A percentile compares a stretch with the other conserved stretches of the same genome.
Evolutionary conservation across 2,113 vertebrate species (phyloP).

Genomic region (Lichenostomus cassidix): DNA sequence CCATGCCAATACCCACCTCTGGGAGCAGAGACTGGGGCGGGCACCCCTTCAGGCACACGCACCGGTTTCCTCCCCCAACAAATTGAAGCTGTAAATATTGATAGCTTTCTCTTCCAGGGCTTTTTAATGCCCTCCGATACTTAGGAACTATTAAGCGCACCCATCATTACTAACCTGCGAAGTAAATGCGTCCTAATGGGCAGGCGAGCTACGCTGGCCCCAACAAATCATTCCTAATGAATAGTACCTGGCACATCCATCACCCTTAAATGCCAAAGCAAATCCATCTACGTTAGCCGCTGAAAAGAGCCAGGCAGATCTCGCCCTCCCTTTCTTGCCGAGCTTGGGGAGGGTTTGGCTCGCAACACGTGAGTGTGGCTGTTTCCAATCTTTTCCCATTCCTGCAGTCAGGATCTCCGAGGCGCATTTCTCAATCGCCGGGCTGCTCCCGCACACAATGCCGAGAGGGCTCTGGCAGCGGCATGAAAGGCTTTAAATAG

Average conservation of each 20-base stretch:
- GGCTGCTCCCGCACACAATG: slow-evolving; percentile 53
- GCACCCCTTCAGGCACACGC: neutral
- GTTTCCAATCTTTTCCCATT: slow-evolving; percentile 38
- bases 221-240: slow-evolving; percentile 61
- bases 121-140: slow-evolving; percentile 47
- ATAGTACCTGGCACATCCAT: slow-evolving; percentile 53
- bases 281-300: slow-evolving; percentile 38
- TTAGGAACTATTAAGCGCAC: slow-evolving; percentile 62
- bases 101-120: slow-evolving; percentile 1
- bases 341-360: slow-evolving; percentile 27
- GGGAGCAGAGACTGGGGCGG: accelerated
- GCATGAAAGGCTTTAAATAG: slow-evolving; percentile 49
- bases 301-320: slow-evolving; percentile 47
- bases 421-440: slow-evolving; percentile 13
- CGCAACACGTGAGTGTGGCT: neutral
- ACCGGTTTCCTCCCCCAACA: neutral
- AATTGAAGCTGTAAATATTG: slow-evolving; percentile 50
- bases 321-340: neutral
- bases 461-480: neutral
- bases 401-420: neutral
- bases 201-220: slow-evolving; percentile 18
- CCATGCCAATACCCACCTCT: accelerated
- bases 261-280: slow-evolving; percentile 28
- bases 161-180: slow-evolving; percentile 62
- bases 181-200: slow-evolving; percentile 65